Percentiles rank a stretch among this genome's conserved stretches.
Conservation (phyloP, 1,140 invertebrate species). For the Acyrthosiphon pisum region DNA sequence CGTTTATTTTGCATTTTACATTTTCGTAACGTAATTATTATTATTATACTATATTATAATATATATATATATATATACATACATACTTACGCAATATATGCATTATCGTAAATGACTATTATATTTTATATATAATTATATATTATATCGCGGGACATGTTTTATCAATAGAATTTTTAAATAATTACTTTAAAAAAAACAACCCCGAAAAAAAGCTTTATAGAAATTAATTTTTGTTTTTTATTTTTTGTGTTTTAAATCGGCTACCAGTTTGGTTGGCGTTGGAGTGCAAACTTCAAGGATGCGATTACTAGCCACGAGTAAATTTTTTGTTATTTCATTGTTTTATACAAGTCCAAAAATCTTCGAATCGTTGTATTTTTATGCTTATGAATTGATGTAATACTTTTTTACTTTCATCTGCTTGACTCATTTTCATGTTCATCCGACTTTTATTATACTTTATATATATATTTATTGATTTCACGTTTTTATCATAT, state of each 20-base stretch:
- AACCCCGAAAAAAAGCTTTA: constrained; percentile 42
- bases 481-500: constrained; percentile 60
- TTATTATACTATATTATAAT: not conserved
- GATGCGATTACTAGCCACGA: constrained; percentile 82
- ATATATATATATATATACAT: not conserved
- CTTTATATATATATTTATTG: constrained; percentile 49
- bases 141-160: constrained; percentile 23
- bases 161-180: constrained; percentile 54
- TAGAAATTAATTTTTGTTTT: constrained; percentile 55
- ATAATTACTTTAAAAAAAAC: not conserved
- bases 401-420: constrained; percentile 59
- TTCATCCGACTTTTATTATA: constrained; percentile 64
- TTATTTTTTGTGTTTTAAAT: constrained; percentile 57
- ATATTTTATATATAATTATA: not conserved
- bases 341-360: constrained; percentile 58
- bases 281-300: constrained; percentile 93
- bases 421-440: constrained; percentile 59
- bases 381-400: constrained; percentile 61
- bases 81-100: not conserved
- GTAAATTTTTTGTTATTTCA: constrained; percentile 67
- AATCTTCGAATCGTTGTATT: constrained; percentile 59
- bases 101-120: constrained; percentile 28
- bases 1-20: constrained; percentile 53
- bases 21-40: constrained; percentile 37
- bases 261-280: constrained; percentile 79